Evolutionary conservation across 2,888 invertebrate genomes (phyloP).

Genomic region (Scelioninae gen. 2): DNA sequence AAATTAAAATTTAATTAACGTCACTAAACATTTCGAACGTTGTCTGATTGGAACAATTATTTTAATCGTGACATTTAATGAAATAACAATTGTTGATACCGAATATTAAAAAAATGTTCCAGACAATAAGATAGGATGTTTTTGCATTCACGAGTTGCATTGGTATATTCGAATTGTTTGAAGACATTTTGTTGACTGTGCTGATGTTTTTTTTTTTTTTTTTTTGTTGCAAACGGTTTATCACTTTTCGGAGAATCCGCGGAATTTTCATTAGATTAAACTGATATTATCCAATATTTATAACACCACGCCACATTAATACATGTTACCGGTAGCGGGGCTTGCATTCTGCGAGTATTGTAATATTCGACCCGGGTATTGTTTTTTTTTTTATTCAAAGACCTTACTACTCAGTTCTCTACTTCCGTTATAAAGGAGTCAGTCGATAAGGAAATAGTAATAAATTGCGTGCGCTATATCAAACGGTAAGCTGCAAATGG

Average conservation of each 20-base stretch:
- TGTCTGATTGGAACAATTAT: no score
- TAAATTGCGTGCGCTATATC: conserved; percentile 30
- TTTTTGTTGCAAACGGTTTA: not conserved
- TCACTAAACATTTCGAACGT: no score
- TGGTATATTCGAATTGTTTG: no score
- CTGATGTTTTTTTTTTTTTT: no score
- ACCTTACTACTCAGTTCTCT: conserved; percentile 16
- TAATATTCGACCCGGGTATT: not conserved
- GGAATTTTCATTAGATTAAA: not conserved
- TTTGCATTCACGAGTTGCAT: no score
- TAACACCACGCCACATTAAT: not conserved
- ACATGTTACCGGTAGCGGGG: conserved; percentile 1
- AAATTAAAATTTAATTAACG: no score
- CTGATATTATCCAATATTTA: not conserved
- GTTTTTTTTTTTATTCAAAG: conserved; percentile 18
- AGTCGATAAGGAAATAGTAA: conserved; percentile 36
- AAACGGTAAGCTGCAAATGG: conserved; percentile 21
- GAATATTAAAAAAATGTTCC: no score
- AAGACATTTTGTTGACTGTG: no score
- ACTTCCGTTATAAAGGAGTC: conserved; percentile 11
- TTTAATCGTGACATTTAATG: no score
- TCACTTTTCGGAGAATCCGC: not conserved
- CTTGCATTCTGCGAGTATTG: conserved; percentile 1
- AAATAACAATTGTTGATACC: no score
- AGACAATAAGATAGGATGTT: no score